Percentiles rank a stretch among this genome's conserved stretches.
phyloP scores from a whole-genome alignment of 2,113 vertebrate species.

The Rynchops niger region DNA sequence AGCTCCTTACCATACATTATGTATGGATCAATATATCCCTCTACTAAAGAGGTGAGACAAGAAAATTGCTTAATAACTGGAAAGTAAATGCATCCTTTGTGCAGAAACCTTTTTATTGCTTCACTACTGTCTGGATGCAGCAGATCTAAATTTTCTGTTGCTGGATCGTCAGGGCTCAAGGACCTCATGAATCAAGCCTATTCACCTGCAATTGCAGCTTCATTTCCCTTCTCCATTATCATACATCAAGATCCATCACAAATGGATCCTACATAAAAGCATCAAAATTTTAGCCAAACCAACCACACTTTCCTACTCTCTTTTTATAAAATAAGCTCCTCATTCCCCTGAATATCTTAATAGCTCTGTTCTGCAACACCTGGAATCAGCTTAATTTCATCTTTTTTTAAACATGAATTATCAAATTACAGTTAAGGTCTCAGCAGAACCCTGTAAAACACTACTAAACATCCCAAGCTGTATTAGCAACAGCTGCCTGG shows the following conservation, averaged over 20 bases:
- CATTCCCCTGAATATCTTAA: neutral
- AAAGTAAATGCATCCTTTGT: neutral
- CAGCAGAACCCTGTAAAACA: neutral
- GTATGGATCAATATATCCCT: neutral
- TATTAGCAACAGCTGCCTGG: neutral
- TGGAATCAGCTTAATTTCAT: neutral
- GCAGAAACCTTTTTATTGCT: neutral
- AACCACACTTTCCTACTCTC: neutral
- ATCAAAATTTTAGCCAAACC: neutral
- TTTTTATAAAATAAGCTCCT: neutral
- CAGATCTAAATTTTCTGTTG: neutral
- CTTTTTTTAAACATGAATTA: neutral
- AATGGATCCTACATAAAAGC: neutral
- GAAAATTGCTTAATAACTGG: neutral
- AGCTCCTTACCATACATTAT: neutral
- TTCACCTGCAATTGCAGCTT: neutral
- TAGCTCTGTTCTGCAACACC: neutral
- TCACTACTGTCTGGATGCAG: neutral
- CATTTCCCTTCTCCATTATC: neutral
- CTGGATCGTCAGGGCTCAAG: neutral
- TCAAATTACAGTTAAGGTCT: neutral
- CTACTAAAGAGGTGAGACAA: neutral
- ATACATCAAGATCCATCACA: neutral
- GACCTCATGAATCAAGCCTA: neutral
- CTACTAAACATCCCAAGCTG: neutral